Base-by-base conservation (phyloP, 1,140 invertebrate genomes). In the Hydropsyche tenuis region DNA sequence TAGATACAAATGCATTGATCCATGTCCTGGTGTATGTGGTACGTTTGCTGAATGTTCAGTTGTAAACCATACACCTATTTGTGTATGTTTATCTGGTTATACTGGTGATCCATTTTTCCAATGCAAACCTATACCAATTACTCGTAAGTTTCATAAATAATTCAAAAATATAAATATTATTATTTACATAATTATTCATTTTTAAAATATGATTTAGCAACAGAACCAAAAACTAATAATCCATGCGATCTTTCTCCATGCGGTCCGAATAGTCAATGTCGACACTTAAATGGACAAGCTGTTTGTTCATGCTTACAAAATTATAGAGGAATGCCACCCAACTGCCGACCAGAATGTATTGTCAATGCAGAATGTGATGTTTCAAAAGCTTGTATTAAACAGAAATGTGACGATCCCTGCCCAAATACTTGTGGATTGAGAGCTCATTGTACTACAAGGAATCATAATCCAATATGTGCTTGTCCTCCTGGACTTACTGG, bases 381-480 rank as follows among this genome's bases (percentile, higher is more conserved):
- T 11, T 88, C 88, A 72, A 87, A 89, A 79, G 91, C 91, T 0
- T 94, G 93, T 80, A 86, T 92, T 18, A 91, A 92, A 81, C 88
- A 93, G 78, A 92, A 92, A 84, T 95, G 93, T 80, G 84, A 87
- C 42, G 89, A 94, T 80, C 92, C 93, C n/a, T 95, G 93, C 75
- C 86, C 88, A 12, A 91, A 91, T 69, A 88, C 89, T 12, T 96
- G 94, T 82, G 93, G 93, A 7, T 81, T 88, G 9, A 88, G 90
- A 79, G 89, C 92, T 0, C 86, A 89, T 60, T 94, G 92, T 79
- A 85, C 88, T 78, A 90, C 92, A 1, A 86, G 89, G 22, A 91
- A 91, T 78, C 88, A 89, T 78, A 89, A 87, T 79, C 88, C 87
- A 12, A 90, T 91, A 69, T 93, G 91, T 79, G 89, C 88, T n/a